Evolutionary conservation across 2,797 vertebrate genomes (phyloP), one percentile per base, ranked within the genome.

Genomic region (Alectoris magna): DNA sequence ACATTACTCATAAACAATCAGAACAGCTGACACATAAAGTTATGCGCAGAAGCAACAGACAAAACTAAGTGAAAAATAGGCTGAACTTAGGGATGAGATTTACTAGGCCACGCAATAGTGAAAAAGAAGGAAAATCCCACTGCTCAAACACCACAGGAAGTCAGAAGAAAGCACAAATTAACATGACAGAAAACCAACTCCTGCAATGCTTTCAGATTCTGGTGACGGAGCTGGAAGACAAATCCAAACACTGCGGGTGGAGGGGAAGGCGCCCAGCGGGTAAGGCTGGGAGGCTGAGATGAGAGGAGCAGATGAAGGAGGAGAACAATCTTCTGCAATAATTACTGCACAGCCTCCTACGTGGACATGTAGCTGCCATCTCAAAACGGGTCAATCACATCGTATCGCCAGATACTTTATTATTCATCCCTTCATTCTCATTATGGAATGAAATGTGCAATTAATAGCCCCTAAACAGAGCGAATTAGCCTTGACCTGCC

Each of bases 401-500:
- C 14, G 1, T 29, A 39, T 59, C 58, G 31, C 63, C 90, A 84
- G 51, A 64, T 58, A 79, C 51, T 67, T 90, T 49, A 96, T 77
- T 72, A 89, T 92, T 83, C 90, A 87, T 77, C 73, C 31, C 26
- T 63, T 62, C 76, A 18, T 67, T 87, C 76, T 93, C 88, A 91
- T 84, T 75, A 88, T 5, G 36, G 79, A 81, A 83, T 69, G 31
- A 91, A 85, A 84, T 9, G 70, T 76, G 63, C 86, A 94, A 93
- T 93, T 93, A 93, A 86, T 68, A 70, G 81, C 44, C 64, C 82
- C 93, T 77, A 93, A 95, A 83, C 69, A 90, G 75, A 5, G 10
- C 69, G 78, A 93, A 89, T 95, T 71, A 85, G 87, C 86, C 75
- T 72, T 73, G 91, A 91, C 79, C 79, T 39, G 73, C 56, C 83